phyloP scores from a whole-genome alignment of 2,113 vertebrate species.

The Crotalus viridis region DNA sequence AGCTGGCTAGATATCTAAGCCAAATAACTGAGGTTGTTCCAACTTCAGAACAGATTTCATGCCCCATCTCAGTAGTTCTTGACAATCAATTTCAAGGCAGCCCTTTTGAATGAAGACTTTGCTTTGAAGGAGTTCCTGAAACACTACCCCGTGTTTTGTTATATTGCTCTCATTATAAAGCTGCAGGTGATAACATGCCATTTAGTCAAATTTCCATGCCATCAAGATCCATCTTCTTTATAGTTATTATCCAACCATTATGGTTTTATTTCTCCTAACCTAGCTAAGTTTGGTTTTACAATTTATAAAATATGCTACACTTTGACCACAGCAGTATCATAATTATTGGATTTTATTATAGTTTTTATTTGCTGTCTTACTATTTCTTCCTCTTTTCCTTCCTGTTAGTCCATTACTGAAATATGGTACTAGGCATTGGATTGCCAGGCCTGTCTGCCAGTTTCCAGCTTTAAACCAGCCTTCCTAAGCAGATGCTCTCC shows the following conservation, averaged over 20 bases:
- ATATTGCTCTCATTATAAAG: background rate
- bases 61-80: background rate
- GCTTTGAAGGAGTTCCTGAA: background rate
- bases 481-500: background rate
- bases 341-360: background rate
- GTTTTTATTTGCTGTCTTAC: background rate
- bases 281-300: background rate
- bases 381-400: background rate
- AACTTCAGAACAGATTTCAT: background rate
- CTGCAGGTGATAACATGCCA: background rate
- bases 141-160: background rate
- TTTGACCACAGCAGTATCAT: background rate
- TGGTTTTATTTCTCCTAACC: background rate
- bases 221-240: background rate
- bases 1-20: background rate
- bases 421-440: background rate
- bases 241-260: background rate
- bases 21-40: background rate
- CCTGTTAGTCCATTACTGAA: background rate
- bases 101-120: background rate
- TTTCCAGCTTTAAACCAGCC: background rate
- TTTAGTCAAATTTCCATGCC: background rate
- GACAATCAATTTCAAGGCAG: background rate
- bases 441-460: background rate
- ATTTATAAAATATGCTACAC: background rate